Percentiles rank a stretch among this genome's conserved stretches.
Evolutionary conservation across 2,888 invertebrate species (phyloP).

Genomic region (Epiperipatus broadwayi): DNA sequence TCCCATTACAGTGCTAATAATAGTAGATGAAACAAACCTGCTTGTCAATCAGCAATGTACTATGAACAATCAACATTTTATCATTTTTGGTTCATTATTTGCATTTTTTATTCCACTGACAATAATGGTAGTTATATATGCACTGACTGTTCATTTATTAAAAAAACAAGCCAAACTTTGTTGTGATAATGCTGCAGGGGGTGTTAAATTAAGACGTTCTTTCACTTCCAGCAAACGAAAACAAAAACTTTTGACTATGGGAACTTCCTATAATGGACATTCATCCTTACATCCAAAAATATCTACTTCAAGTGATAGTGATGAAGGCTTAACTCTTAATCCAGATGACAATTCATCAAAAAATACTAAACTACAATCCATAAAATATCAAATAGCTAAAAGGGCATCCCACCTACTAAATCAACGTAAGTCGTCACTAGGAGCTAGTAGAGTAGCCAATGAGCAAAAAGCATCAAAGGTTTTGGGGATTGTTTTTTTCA

Average conservation of each 20-base stretch:
- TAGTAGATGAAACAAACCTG: conserved; percentile 33
- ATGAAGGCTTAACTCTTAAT: no score
- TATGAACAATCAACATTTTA: conserved; percentile 24
- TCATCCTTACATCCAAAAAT: no score
- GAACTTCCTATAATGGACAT: no score
- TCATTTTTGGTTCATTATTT: conserved; percentile 60
- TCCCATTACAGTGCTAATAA: conserved; percentile 42
- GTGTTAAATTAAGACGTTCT: no score
- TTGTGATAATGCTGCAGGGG: no score
- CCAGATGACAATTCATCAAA: no score
- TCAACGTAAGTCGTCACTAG: no score
- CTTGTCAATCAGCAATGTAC: conserved; percentile 25
- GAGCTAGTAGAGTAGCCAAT: conserved; percentile 50
- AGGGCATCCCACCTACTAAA: conserved; percentile 18
- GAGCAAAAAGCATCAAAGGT: conserved; percentile 95
- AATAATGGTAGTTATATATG: conserved; percentile 88
- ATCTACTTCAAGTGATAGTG: no score
- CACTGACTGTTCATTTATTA: conserved; percentile 66
- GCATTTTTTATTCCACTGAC: conserved; percentile 87
- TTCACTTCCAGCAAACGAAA: no score
- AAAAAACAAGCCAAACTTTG: conserved; percentile 48
- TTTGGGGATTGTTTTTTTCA: conserved; percentile 77
- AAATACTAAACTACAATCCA: no score
- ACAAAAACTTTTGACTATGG: no score
- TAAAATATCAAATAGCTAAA: no score